A percentile compares a stretch with the other conserved stretches of the same genome.
Conservation (phyloP, 1,140 invertebrate species). For the Drosophila kepulauana region DNA sequence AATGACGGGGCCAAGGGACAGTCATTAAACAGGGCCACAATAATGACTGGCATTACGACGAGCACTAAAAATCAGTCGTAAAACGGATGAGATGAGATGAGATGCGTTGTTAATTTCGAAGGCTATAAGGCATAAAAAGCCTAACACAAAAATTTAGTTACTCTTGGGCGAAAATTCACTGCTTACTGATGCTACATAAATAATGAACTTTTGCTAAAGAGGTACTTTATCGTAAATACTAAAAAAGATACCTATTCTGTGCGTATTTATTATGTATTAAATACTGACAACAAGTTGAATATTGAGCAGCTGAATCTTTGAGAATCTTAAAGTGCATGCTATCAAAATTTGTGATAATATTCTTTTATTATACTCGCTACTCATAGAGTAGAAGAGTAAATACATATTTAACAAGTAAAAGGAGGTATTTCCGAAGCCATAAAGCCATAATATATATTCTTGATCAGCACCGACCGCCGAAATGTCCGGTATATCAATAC, state of each 20-base stretch:
- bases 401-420: no score
- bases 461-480: no score
- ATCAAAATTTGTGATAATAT: not conserved
- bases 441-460: no score
- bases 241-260: not conserved
- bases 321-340: not conserved
- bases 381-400: no score
- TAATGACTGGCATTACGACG: slow-evolving; percentile 70
- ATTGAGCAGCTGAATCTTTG: no score
- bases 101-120: slow-evolving; percentile 44
- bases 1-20: slow-evolving; percentile 29
- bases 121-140: slow-evolving; percentile 30
- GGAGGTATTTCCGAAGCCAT: no score
- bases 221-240: not conserved
- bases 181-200: slow-evolving; percentile 19
- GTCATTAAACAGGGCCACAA: slow-evolving; percentile 63
- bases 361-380: no score
- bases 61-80: slow-evolving; percentile 72
- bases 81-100: slow-evolving; percentile 66
- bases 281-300: slow-evolving; percentile 1
- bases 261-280: slow-evolving; percentile 11
- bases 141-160: slow-evolving; percentile 4
- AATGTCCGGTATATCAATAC: no score
- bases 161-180: not conserved
- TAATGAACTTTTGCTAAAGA: slow-evolving; percentile 16